A percentile compares a stretch with the other conserved stretches of the same genome.
These are phyloP conservation scores for Sisor rabdophorus DNA, from an alignment of 2,113 vertebrate species.

Conservation along the genomic window DNA sequence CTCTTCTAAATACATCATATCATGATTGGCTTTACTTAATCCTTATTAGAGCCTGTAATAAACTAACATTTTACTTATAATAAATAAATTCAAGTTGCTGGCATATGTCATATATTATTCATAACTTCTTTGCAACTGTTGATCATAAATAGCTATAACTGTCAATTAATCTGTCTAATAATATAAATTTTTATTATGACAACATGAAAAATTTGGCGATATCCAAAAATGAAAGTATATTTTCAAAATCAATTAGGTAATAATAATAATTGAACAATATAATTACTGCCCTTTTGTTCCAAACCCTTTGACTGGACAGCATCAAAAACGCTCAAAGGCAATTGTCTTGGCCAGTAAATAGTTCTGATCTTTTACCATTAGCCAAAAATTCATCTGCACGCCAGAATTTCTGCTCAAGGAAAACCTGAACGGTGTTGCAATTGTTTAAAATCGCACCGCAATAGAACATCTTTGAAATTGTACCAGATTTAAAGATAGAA, in stretches of 20 bases:
- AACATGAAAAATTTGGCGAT: constrained; percentile 14
- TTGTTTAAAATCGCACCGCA: too few species aligned
- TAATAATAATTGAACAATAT: constrained; percentile 38
- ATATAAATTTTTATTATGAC: constrained; percentile 17
- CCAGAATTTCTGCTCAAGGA: too few species aligned
- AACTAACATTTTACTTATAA: neutral
- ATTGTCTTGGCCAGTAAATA: constrained; percentile 62
- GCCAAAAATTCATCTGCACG: too few species aligned
- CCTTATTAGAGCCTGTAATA: neutral
- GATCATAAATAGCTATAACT: neutral
- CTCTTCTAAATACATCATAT: neutral
- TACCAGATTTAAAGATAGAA: too few species aligned
- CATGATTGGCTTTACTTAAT: too few species aligned
- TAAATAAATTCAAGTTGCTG: neutral
- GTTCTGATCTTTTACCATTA: constrained; percentile 71
- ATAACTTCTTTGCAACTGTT: neutral
- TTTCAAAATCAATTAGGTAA: constrained; percentile 29
- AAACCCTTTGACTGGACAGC: constrained; percentile 60
- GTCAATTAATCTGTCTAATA: neutral
- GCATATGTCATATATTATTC: neutral
- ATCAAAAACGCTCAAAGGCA: constrained; percentile 61
- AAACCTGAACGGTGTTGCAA: too few species aligned
- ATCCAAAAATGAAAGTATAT: constrained; percentile 23
- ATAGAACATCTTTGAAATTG: too few species aligned
- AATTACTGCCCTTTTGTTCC: neutral